Evolutionary conservation across 2,888 invertebrate genomes (phyloP).

Genomic region (Sepiola atlantica): DNA sequence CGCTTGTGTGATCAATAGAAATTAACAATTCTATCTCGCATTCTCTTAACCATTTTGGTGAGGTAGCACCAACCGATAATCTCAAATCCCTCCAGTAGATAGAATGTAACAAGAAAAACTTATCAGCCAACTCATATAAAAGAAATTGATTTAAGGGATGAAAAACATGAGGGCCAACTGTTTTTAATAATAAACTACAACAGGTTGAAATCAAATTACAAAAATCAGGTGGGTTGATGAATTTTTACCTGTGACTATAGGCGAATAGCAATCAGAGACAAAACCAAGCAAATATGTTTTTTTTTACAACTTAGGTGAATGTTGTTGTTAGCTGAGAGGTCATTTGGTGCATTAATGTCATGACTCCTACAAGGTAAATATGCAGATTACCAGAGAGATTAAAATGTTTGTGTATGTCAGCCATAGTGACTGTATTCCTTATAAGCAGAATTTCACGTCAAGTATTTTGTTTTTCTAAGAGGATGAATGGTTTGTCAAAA

Average conservation of each 20-base stretch:
- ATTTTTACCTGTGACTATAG: not conserved
- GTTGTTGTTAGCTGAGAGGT: not conserved
- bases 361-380: not conserved
- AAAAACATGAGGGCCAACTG: not conserved
- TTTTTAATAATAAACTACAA: not conserved
- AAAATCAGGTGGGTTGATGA: not conserved
- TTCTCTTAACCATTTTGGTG: not conserved
- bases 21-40: not conserved
- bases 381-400: not conserved
- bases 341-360: not conserved
- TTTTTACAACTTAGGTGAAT: not conserved
- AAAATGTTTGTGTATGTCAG: not conserved
- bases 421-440: not conserved
- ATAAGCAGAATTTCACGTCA: not conserved
- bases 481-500: not conserved
- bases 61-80: not conserved
- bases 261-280: not conserved
- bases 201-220: not conserved
- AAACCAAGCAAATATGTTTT: not conserved
- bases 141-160: not conserved
- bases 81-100: not conserved
- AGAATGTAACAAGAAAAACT: slow-evolving; percentile 16
- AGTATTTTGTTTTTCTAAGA: not conserved
- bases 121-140: not conserved
- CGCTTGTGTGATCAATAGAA: not conserved